Evolutionary conservation across 2,888 invertebrate species (phyloP), one percentile per base, ranked within the genome.

Genomic region (Carabus problematicus): DNA sequence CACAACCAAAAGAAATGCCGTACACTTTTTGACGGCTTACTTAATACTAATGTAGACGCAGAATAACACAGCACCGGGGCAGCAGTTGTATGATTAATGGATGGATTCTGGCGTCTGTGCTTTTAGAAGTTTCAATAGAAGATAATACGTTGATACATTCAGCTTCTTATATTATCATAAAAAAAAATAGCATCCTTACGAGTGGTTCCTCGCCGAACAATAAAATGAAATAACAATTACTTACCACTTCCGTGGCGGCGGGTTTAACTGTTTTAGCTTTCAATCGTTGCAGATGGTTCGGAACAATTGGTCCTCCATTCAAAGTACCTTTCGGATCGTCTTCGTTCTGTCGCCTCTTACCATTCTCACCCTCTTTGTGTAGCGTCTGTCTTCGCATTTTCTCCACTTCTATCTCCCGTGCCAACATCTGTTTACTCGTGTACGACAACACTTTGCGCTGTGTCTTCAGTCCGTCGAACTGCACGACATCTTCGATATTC

Each of bases 351-450:
- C 64, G 67, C 18, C 39, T 54, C 29, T 63, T 49, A 7, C 45
- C 29, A 52, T 59, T 59, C 11, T 55, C 43, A 41, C 62, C 19
- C 64, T 64, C 39, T 73, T 71, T 72, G 3, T 73, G 47, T 40
- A 56, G 62, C 64, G 74, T 75, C 58, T 45, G 55, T 69, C 66
- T 77, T 63, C 91, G 82, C 78, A 95, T 90, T 76, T 89, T 87
- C 79, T 93, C 94, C 52, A 91, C 76, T 74, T 94, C 93, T 70
- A 95, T 89, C 83, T 95, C 94, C 59, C 92, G 85, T 0, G 93
- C 87, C 68, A 97, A 88, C 52, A 95, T 84, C 78, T 96, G 95
- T 71, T 92, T 88, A 16, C 90, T 87, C 7, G 90, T 87, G 73
- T 92, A 91, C 0, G 88, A 85, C 42, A 91, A 77, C 47, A 82